Evolutionary conservation across 2,113 vertebrate genomes (phyloP).

Genomic region (Desmodus rotundus): DNA sequence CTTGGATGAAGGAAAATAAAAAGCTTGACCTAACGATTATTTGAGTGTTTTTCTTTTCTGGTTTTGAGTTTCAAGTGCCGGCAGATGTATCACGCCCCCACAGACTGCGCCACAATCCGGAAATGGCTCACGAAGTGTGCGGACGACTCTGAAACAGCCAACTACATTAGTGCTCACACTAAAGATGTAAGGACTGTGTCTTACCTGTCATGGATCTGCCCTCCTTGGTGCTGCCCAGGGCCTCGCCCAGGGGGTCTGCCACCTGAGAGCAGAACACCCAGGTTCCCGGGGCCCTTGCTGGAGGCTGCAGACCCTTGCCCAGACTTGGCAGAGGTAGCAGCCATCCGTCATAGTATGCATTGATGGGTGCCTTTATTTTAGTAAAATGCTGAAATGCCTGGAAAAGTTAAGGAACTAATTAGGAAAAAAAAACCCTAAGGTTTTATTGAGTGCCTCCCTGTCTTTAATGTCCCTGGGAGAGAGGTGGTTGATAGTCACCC

Average conservation of each 20-base stretch:
- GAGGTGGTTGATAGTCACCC: background rate
- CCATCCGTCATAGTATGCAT: background rate
- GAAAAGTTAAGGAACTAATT: background rate
- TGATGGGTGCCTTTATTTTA: background rate
- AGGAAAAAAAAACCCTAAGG: background rate
- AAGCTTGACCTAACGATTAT: background rate
- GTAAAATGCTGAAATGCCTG: conserved; percentile 11
- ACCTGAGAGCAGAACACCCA: background rate
- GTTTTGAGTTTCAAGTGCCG: conserved; percentile 95
- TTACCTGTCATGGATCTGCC: conserved; percentile 34
- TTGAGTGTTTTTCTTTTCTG: conserved; percentile 34
- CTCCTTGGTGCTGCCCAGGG: background rate
- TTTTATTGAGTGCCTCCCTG: background rate
- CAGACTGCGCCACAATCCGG: conserved; percentile 98
- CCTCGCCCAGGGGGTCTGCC: background rate
- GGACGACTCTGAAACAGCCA: conserved; percentile 99
- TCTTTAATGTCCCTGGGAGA: background rate
- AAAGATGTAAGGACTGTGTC: conserved; percentile 92
- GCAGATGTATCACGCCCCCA: conserved; percentile 99
- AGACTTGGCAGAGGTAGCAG: background rate
- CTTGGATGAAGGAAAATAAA: conserved; percentile 3
- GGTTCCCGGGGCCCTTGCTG: background rate
- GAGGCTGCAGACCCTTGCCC: background rate
- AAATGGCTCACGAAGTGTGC: conserved; percentile 99
- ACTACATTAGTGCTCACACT: conserved; percentile 99